A percentile compares a stretch with the other conserved stretches of the same genome.
Conservation (phyloP, 2,113 vertebrate genomes). For the Petroica traversi region DNA sequence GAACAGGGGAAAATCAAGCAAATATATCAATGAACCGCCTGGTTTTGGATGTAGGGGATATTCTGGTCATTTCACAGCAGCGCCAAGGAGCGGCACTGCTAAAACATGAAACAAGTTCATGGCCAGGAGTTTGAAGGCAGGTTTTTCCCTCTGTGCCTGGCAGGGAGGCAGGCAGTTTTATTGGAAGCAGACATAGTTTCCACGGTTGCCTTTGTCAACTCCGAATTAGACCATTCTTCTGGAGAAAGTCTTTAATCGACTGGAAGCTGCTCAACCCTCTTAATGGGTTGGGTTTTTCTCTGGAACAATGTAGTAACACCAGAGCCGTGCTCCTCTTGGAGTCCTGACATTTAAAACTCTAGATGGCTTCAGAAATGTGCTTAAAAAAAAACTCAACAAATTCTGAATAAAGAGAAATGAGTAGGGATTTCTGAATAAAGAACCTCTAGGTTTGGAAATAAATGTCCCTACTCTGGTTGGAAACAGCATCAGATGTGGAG, state of each 20-base stretch:
- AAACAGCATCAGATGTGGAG: neutral
- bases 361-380: neutral
- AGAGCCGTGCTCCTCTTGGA: neutral
- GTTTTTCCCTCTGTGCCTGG: constrained; percentile 31
- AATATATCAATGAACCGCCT: neutral
- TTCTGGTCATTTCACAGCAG: neutral
- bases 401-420: neutral
- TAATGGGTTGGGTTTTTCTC: neutral
- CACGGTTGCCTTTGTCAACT: constrained; percentile 7
- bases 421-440: neutral
- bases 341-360: neutral
- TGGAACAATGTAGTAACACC: constrained; percentile 22
- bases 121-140: neutral
- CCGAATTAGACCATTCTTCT: neutral
- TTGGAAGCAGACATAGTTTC: constrained; percentile 50
- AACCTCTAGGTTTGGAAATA: neutral
- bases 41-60: neutral
- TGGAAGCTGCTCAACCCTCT: constrained; percentile 23
- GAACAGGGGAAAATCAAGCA: neutral
- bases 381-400: neutral
- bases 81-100: fast-evolving
- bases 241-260: constrained; percentile 47
- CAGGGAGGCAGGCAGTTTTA: constrained; percentile 1
- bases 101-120: neutral
- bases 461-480: neutral